Evolutionary conservation across 2,113 vertebrate genomes (phyloP).

Genomic region (Ciconia stormi): DNA sequence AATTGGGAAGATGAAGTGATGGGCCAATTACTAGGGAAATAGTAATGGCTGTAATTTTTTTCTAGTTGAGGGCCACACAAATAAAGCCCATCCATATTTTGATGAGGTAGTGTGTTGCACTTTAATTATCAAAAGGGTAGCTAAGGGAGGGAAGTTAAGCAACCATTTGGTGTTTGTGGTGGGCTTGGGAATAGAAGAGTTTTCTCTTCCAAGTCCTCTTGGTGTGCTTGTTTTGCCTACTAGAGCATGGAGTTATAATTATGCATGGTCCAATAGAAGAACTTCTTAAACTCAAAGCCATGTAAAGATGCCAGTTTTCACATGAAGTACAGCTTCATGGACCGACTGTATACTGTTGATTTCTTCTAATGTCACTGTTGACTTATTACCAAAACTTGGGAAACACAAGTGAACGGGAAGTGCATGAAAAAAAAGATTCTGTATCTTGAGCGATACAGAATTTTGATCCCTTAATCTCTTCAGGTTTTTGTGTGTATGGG

Average conservation of each 20-base stretch:
- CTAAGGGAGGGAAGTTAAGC: background rate
- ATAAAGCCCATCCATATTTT: background rate
- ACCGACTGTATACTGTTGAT: fast-evolving
- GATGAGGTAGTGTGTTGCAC: background rate
- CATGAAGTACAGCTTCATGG: background rate
- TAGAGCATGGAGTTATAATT: background rate
- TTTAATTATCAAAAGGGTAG: background rate
- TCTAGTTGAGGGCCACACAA: background rate
- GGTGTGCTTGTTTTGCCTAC: background rate
- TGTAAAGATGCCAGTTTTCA: background rate
- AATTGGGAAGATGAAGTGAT: background rate
- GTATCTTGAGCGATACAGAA: background rate
- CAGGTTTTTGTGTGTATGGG: background rate
- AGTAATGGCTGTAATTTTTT: background rate
- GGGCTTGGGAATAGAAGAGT: background rate
- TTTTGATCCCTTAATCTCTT: no score
- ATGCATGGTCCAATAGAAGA: background rate
- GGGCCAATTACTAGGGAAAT: background rate
- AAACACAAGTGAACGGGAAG: background rate
- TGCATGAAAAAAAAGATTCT: background rate
- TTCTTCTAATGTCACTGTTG: no score
- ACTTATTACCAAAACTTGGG: background rate
- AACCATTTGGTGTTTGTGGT: background rate
- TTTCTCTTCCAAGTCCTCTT: background rate
- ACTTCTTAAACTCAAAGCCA: background rate